A percentile compares a stretch with the other conserved stretches of the same genome.
Conservation (phyloP, 2,888 invertebrate genomes). For the Mythimna pallens region DNA sequence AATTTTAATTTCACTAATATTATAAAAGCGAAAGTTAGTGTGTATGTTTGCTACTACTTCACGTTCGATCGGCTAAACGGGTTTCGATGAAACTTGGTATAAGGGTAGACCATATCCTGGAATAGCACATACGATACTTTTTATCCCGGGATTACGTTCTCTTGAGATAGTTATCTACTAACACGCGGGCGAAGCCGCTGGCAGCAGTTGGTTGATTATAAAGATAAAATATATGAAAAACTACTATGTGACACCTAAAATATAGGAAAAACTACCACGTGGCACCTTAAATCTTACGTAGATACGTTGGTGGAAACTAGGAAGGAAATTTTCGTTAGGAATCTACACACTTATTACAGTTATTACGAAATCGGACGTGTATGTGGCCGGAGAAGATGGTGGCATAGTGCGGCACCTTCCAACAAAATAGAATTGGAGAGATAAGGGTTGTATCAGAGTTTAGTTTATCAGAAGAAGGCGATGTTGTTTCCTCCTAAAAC, state of each 20-base stretch:
- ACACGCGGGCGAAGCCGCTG: no score
- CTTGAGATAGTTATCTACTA: no score
- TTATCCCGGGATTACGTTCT: no score
- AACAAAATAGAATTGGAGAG: background rate
- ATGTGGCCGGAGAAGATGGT: background rate
- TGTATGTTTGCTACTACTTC: no score
- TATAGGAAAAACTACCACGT: constrained; percentile 10
- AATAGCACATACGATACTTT: no score
- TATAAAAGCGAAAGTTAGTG: no score
- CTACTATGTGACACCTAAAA: background rate
- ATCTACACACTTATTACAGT: constrained; percentile 12
- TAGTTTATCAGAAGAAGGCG: background rate
- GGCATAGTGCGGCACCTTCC: constrained; percentile 10
- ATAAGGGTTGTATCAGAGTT: background rate
- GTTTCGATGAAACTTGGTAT: no score
- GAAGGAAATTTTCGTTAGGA: constrained; percentile 18
- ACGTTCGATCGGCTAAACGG: no score
- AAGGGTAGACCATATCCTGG: no score
- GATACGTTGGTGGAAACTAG: background rate
- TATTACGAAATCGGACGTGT: constrained; percentile 18
- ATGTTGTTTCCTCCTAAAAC: background rate
- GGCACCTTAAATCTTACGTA: background rate
- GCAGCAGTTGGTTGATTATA: no score
- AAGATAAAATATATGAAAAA: background rate
- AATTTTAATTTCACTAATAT: no score